These are phyloP conservation scores for Tetanocera ferruginea DNA, from an alignment of 2,888 invertebrate genomes.

Conservation along the genomic window DNA sequence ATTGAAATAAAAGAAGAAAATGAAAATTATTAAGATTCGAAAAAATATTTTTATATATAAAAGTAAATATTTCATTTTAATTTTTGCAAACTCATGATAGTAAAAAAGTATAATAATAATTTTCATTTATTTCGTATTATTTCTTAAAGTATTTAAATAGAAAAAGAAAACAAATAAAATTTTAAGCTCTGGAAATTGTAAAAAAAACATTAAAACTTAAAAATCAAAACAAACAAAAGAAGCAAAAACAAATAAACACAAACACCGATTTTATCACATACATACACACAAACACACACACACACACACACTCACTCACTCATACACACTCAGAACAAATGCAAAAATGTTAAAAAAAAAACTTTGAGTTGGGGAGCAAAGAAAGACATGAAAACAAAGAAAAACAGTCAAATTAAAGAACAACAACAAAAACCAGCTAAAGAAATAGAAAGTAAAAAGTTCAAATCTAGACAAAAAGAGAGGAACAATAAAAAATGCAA, in stretches of 20 bases:
- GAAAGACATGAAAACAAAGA: constrained; percentile 35
- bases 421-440: constrained; percentile 42
- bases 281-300: neutral
- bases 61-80: constrained; percentile 35
- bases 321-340: constrained; percentile 39
- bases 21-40: constrained; percentile 31
- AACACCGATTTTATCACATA: constrained; percentile 32
- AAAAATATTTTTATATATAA: constrained; percentile 33
- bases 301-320: constrained; percentile 44
- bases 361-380: constrained; percentile 68
- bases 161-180: constrained; percentile 4
- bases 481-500: constrained; percentile 44
- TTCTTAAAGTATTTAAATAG: constrained; percentile 2
- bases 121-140: constrained; percentile 24
- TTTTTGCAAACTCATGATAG: constrained; percentile 26
- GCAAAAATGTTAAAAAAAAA: constrained; percentile 45
- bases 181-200: constrained; percentile 49
- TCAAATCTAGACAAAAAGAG: constrained; percentile 53
- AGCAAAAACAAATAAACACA: neutral
- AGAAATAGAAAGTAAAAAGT: constrained; percentile 47
- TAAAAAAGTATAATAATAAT: neutral
- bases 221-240: neutral
- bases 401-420: constrained; percentile 8
- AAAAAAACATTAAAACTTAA: constrained; percentile 36
- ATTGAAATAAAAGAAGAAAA: constrained; percentile 33